Evolutionary conservation across 2,888 invertebrate genomes (phyloP).

Genomic region (Tholera decimalis): DNA sequence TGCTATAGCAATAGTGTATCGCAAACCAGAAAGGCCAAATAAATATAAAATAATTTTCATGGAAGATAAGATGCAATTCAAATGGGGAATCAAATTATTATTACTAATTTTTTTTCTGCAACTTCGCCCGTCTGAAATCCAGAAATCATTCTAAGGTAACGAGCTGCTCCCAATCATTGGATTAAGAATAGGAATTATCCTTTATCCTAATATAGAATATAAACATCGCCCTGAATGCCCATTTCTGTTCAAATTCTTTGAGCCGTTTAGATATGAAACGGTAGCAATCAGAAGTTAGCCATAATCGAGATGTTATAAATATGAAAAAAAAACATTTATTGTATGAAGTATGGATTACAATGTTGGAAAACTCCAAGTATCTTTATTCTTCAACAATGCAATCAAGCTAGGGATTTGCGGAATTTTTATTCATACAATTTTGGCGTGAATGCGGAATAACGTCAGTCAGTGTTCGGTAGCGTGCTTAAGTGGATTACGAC

Average conservation of each 20-base stretch:
- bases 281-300: too few species aligned
- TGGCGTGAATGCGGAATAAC: conserved; percentile 53
- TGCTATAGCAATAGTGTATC: conserved; percentile 4
- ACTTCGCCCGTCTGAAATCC: too few species aligned
- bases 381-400: conserved; percentile 32
- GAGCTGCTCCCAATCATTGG: too few species aligned
- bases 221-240: too few species aligned
- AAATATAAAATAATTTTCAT: neutral
- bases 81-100: conserved; percentile 3
- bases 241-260: too few species aligned
- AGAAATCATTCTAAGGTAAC: too few species aligned
- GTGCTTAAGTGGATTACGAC: conserved; percentile 69
- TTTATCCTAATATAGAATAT: too few species aligned
- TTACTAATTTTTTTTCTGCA: neutral
- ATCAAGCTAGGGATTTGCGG: conserved; percentile 43
- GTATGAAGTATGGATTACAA: neutral
- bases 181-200: too few species aligned
- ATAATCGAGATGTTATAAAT: too few species aligned
- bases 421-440: conserved; percentile 51
- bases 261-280: too few species aligned
- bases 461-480: conserved; percentile 55
- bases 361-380: neutral
- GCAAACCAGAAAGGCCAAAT: too few species aligned
- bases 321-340: too few species aligned
- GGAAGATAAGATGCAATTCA: neutral